Base-by-base conservation (phyloP, 2,888 invertebrate genomes). In the Aquatica leii region DNA sequence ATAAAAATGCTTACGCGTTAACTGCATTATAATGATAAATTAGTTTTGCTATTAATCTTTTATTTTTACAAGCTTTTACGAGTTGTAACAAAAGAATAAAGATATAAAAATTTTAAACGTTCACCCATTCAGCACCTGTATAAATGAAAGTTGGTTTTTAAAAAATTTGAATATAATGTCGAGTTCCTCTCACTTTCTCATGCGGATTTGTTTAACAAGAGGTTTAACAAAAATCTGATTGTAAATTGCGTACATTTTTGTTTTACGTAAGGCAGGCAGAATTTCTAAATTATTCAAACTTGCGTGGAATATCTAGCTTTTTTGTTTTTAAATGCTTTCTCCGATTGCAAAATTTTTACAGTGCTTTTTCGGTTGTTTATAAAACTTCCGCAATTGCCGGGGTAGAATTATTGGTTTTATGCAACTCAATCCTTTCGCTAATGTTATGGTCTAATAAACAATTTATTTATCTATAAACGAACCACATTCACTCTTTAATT, bases 311-410 rank as follows among this genome's bases (percentile, higher is more conserved):
- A 37, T 24, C 2, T 2, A 24, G 6, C 37, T n/a, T n/a, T n/a
- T n/a, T n/a, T n/a, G n/a, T 37, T 37, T 56, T 12, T 24, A 50
- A 24, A 24, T 50, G 49, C 49, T 49, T 50, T 49, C 50, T 58
- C 40, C 21, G 12, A 31, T 58, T 58, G 41, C 58, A 50, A 58
- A 34, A 34, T 37, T 11, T 24, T 21, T 24, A 14, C 17, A 8
- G 14, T 9, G 43, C 43, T 43, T 43, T 14, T n/a, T n/a, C n/a
- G n/a, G n/a, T n/a, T n/a, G n/a, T n/a, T n/a, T 18, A 18, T 18
- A 18, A 46, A 18, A 46, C 46, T 46, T 46, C 46, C 46, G 46
- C 18, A 20, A 17, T 46, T 20, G 9, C 24, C 24, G 9, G 18
- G 46, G 46, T 46, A 20, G 18, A n/a, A n/a, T 9, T 37, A 12